Evolutionary conservation across 2,797 vertebrate genomes (phyloP).

Genomic region (Gila robusta): DNA sequence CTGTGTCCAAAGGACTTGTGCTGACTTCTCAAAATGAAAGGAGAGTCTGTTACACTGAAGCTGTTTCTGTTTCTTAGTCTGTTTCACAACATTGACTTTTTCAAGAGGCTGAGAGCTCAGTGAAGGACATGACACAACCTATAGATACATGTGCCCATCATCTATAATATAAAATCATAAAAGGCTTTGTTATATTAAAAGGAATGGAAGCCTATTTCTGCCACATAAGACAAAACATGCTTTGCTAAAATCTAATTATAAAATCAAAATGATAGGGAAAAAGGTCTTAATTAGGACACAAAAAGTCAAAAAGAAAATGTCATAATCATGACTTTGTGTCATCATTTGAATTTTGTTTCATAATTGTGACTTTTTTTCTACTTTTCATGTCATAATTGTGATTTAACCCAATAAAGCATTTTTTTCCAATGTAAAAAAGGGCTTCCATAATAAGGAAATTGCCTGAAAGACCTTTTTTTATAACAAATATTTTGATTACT

Average conservation of each 20-base stretch:
- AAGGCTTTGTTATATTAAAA: not conserved
- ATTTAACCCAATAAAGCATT: not conserved
- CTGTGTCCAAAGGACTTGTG: constrained; percentile 31
- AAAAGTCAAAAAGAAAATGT: not conserved
- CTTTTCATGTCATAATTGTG: not conserved
- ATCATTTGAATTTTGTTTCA: not conserved
- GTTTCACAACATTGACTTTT: constrained; percentile 39
- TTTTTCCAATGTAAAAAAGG: not conserved
- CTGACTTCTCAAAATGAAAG: constrained; percentile 50
- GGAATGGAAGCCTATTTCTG: not conserved
- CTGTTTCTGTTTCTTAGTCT: too few species aligned
- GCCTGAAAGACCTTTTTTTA: too few species aligned
- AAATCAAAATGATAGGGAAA: not conserved
- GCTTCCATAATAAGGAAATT: not conserved
- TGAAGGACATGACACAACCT: constrained; percentile 24
- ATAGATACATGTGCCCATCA: not conserved
- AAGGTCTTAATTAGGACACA: not conserved
- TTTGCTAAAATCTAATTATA: not conserved
- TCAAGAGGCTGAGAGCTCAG: constrained; percentile 29
- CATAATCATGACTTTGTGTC: not conserved
- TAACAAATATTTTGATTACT: not conserved
- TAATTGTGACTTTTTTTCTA: not conserved
- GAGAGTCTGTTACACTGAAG: constrained; percentile 46
- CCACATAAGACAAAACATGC: not conserved
- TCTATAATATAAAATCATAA: not conserved